Conservation (phyloP, 2,888 invertebrate genomes). For the Temnothorax rugatulus region DNA sequence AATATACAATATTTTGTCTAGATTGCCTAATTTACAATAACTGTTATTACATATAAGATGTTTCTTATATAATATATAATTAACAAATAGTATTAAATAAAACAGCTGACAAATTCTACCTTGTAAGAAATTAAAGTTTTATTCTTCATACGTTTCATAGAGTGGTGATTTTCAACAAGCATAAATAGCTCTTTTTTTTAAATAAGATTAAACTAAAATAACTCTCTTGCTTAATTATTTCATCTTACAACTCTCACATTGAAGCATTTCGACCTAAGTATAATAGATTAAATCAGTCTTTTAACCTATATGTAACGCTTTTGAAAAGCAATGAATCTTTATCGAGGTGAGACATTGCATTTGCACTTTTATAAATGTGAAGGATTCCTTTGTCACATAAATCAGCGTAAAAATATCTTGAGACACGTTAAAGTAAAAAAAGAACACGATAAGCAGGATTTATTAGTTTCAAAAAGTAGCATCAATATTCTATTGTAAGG, state of each 20-base stretch:
- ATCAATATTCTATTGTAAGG: background rate
- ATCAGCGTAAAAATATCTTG: background rate
- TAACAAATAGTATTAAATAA: conserved; percentile 4
- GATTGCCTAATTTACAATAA: background rate
- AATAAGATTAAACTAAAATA: background rate
- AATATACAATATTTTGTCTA: background rate
- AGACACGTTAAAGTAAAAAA: background rate
- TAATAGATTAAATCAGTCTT: background rate
- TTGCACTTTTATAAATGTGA: background rate
- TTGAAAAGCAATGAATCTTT: conserved; percentile 6
- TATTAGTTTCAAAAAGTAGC: background rate
- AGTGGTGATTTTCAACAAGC: background rate
- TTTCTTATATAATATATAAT: too few relatives aligned
- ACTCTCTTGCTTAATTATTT: background rate
- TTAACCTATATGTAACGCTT: background rate
- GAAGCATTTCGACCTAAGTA: background rate
- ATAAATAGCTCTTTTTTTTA: background rate
- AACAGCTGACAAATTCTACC: background rate
- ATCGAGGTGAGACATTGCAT: background rate
- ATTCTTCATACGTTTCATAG: background rate
- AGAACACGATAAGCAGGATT: background rate
- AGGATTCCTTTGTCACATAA: background rate
- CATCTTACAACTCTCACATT: background rate
- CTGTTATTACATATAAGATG: background rate
- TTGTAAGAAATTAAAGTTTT: background rate